Evolutionary conservation across 2,113 vertebrate genomes (phyloP).

Genomic region (Cyphomyrus discorhynchus): DNA sequence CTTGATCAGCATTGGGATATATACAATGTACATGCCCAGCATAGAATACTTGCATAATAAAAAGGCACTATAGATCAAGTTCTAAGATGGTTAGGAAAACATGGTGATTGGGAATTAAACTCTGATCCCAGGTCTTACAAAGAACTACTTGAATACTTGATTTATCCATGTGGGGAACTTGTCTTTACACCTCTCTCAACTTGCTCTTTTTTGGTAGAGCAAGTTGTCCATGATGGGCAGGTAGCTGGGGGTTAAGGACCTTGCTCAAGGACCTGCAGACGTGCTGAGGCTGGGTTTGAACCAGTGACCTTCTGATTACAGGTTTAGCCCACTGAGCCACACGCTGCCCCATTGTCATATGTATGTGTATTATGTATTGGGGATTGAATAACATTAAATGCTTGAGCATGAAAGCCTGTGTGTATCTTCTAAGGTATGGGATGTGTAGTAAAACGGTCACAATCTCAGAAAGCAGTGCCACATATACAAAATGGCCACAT

Average conservation of each 20-base stretch:
- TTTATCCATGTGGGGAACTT: too few relatives aligned
- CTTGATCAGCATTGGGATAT: not conserved
- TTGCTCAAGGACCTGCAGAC: too few relatives aligned
- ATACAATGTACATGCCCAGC: not conserved
- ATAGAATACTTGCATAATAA: not conserved
- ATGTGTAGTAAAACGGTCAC: not conserved
- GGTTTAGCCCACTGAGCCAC: too few relatives aligned
- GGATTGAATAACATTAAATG: not conserved
- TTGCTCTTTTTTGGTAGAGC: too few relatives aligned
- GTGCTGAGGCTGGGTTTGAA: too few relatives aligned
- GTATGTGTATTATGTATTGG: not conserved
- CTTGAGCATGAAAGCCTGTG: not conserved
- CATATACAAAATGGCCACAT: not conserved
- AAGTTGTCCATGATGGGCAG: too few relatives aligned
- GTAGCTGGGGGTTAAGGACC: too few relatives aligned
- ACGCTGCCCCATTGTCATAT: not conserved
- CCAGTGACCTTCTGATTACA: too few relatives aligned
- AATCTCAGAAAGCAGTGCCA: not conserved
- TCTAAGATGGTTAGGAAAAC: not conserved
- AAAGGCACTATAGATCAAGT: not conserved
- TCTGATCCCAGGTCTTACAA: not conserved
- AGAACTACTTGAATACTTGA: not conserved
- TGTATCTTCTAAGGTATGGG: not conserved
- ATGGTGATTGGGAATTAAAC: not conserved
- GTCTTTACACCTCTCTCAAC: too few relatives aligned